Conservation (phyloP, 2,113 vertebrate species). For the Fulmarus glacialis region DNA sequence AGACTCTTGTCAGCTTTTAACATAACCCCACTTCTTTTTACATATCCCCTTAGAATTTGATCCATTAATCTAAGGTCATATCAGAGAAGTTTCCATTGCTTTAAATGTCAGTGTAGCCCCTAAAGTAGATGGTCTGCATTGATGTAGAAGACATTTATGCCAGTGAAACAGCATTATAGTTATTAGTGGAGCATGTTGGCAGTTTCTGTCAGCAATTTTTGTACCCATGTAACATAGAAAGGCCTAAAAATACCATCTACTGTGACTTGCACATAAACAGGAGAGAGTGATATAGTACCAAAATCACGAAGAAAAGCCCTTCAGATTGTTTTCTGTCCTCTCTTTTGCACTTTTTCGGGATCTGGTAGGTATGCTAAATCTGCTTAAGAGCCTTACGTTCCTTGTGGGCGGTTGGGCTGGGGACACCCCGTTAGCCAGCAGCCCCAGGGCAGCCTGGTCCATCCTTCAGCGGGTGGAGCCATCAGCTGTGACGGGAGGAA, state of each 20-base stretch:
- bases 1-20: not conserved
- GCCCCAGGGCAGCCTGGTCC: not conserved
- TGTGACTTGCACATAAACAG: not conserved
- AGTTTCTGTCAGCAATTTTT: conserved; percentile 8
- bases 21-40: not conserved
- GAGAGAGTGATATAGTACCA: not conserved
- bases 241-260: not conserved
- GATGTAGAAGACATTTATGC: not conserved
- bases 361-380: not conserved
- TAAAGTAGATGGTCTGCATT: not conserved
- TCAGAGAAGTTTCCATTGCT: not conserved
- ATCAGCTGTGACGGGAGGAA: not conserved
- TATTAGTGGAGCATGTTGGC: not conserved
- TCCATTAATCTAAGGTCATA: not conserved
- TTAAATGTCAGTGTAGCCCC: not conserved
- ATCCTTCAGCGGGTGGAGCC: not conserved
- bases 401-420: not conserved
- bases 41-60: not conserved
- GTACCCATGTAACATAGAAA: not conserved
- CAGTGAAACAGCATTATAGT: not conserved
- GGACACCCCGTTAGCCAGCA: not conserved
- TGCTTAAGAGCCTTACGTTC: accelerated
- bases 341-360: not conserved
- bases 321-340: not conserved
- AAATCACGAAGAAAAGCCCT: not conserved